Base-by-base conservation (phyloP, 2,113 vertebrate genomes). In the Arizona elegans region DNA sequence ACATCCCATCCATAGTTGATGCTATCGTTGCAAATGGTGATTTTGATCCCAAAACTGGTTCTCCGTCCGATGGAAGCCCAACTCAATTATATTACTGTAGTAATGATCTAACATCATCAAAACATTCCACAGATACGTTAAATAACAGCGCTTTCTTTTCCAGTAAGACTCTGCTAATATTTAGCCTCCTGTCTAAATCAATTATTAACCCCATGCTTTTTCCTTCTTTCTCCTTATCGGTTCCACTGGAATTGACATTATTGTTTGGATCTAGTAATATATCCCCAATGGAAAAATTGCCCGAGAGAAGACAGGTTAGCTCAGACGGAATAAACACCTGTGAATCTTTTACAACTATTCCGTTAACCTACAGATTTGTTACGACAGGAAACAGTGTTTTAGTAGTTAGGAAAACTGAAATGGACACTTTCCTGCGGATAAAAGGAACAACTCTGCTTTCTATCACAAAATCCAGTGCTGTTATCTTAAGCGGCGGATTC, bases 381-480 rank as follows among this genome's bases (percentile, higher is more conserved):
- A 85, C 87, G 93, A 87, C 38, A 29, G 52, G 54, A 87, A 33
- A 26, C 5, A 90, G 94, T 89, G 91, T 38, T 62, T 86, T 2
- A 88, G 23, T 23, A 93, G 13, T 87, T 95, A 58, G 58, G 19
- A 3, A 23, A 52, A 92, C 81, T 0, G 86, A 33, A 10, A 87
- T 87, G 87, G 92, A 19, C 10, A 90, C 33, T 91, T 70, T 9
- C 2, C 5, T 90, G 13, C 58, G 29, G 55, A 10, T 65, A 8
- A 52, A 75, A 55, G 86, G 86, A 89, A 0, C 26, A 19, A 21
- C 89, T 58, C 90, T 59, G 52, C 87, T 52, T 53, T 43, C 59
- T 86, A 86, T 92, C 89, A 88, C 91, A 93, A 65, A 11, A 52
- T 75, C 33, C 50, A 58, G 92, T 94, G 90, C 47, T 52, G 19